phyloP scores from a whole-genome alignment of 2,113 vertebrate genomes.

The Leucosticte australis region DNA sequence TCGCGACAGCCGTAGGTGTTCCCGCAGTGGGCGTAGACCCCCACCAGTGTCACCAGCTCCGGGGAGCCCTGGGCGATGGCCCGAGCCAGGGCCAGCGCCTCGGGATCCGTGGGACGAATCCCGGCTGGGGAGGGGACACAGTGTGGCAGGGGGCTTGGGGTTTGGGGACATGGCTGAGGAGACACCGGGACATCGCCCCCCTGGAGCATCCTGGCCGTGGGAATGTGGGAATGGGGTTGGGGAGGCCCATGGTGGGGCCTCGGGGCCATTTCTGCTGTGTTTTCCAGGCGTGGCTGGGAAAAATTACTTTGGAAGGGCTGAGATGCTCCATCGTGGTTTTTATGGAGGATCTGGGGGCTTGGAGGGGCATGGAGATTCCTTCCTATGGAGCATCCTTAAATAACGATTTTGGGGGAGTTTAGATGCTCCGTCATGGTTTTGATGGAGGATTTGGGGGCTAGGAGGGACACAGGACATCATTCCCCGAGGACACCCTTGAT shows the following conservation, averaged over 20 bases:
- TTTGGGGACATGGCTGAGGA: background rate
- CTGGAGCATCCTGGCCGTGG: rapidly evolving
- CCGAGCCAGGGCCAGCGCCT: constrained; percentile 69
- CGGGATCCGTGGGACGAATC: constrained; percentile 66
- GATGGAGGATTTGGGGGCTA: background rate
- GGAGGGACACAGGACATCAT: too few relatives aligned
- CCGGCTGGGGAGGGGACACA: constrained; percentile 66
- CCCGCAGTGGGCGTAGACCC: constrained; percentile 84
- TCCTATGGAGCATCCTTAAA: rapidly evolving
- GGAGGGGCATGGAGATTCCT: rapidly evolving
- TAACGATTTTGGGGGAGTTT: rapidly evolving
- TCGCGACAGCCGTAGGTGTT: constrained; percentile 79
- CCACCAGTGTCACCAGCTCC: constrained; percentile 70
- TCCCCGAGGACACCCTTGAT: background rate
- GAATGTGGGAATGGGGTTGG: background rate
- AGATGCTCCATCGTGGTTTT: rapidly evolving
- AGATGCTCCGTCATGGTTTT: rapidly evolving
- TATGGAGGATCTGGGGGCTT: too few relatives aligned
- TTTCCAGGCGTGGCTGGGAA: background rate
- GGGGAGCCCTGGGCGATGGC: constrained; percentile 40
- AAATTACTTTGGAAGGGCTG: background rate
- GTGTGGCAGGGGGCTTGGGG: background rate
- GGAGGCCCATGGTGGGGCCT: rapidly evolving
- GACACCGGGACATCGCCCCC: rapidly evolving
- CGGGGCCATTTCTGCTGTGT: rapidly evolving